Evolutionary conservation across 2,888 invertebrate species (phyloP).

Genomic region (Polymixis lichenea): DNA sequence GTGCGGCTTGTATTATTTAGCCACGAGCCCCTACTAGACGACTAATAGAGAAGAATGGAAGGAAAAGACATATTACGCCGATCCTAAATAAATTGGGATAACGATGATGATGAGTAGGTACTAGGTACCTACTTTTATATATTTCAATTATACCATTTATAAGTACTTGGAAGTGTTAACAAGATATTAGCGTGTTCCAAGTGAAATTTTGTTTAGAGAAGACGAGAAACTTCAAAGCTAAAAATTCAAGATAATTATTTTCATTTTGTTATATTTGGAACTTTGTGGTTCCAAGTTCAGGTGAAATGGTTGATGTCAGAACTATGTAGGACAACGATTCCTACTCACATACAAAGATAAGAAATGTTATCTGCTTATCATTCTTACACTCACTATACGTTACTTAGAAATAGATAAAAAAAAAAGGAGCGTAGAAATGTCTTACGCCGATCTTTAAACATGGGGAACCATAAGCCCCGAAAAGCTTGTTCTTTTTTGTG

Average conservation of each 20-base stretch:
- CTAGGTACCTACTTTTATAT: too few relatives aligned
- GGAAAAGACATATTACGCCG: too few relatives aligned
- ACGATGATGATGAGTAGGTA: too few relatives aligned
- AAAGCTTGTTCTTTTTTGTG: background rate
- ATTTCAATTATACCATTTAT: background rate
- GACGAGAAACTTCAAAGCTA: too few relatives aligned
- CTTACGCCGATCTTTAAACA: background rate
- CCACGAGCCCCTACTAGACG: too few relatives aligned
- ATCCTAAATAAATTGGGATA: too few relatives aligned
- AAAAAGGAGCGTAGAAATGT: constrained; percentile 26
- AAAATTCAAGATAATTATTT: too few relatives aligned
- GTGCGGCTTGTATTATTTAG: too few relatives aligned
- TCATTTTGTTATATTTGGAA: background rate
- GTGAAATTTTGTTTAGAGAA: too few relatives aligned
- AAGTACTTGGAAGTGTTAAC: background rate
- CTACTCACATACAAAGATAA: constrained; percentile 32
- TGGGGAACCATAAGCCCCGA: background rate
- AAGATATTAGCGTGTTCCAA: too few relatives aligned
- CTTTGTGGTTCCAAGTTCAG: background rate
- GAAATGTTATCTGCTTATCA: constrained; percentile 45
- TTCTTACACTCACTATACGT: constrained; percentile 10
- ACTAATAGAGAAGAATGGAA: too few relatives aligned
- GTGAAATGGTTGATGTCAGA: background rate
- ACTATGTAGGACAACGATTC: constrained; percentile 41
- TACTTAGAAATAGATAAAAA: constrained; percentile 23